These are phyloP conservation scores for Plodia interpunctella DNA, from an alignment of 1,140 invertebrate genomes.

Conservation along the genomic window DNA sequence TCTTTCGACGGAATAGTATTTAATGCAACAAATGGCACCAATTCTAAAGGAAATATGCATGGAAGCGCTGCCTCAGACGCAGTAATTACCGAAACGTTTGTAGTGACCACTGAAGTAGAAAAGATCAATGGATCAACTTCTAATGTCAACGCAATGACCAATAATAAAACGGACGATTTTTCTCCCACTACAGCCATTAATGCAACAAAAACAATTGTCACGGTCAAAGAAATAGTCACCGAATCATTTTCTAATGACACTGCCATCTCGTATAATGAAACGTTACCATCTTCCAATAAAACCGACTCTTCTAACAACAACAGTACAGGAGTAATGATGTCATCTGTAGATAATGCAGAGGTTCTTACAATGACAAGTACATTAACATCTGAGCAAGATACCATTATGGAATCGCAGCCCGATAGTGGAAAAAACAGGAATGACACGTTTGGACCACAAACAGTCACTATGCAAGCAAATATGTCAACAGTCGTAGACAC, in stretches of 20 bases:
- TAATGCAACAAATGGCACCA: not conserved
- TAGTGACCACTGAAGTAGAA: not conserved
- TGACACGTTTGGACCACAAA: not conserved
- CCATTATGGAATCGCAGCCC: not conserved
- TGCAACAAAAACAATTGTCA: not conserved
- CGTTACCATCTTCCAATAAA: not conserved
- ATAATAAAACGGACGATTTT: not conserved
- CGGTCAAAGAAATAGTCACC: not conserved
- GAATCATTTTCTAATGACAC: conserved; percentile 5
- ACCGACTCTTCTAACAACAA: not conserved
- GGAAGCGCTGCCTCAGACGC: not conserved
- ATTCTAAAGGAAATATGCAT: not conserved
- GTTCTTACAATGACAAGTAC: not conserved
- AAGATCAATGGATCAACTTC: not conserved
- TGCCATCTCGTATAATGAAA: not conserved
- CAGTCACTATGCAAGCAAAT: not conserved
- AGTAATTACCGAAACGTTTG: not conserved
- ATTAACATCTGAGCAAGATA: not conserved
- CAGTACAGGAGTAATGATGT: not conserved
- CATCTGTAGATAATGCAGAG: not conserved
- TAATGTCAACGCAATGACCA: not conserved
- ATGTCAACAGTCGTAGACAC: not conserved
- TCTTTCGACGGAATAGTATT: not conserved
- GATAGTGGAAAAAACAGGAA: not conserved
- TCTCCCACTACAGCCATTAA: not conserved